These are phyloP conservation scores for Podarcis cretensis DNA, from an alignment of 2,113 vertebrate species.

Conservation along the genomic window DNA sequence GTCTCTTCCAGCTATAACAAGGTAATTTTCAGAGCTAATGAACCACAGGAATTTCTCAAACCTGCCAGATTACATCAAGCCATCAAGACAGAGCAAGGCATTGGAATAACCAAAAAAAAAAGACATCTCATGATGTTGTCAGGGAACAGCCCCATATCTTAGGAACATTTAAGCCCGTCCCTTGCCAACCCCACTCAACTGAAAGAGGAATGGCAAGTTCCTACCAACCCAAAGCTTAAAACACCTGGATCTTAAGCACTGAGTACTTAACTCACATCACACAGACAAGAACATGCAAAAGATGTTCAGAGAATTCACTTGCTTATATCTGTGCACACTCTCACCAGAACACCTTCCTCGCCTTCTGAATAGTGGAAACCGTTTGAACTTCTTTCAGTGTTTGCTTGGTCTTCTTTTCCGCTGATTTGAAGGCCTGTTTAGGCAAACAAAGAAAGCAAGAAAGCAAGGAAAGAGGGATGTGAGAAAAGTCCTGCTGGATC, in stretches of 20 bases:
- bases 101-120: background rate
- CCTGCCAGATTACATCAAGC: slow-evolving; percentile 77
- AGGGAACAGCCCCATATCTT: background rate
- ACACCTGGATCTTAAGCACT: background rate
- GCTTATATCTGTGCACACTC: slow-evolving; percentile 26
- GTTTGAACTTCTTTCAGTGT: slow-evolving; percentile 97
- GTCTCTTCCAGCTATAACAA: slow-evolving; percentile 94
- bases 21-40: slow-evolving; percentile 97
- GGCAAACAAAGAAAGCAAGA: slow-evolving; percentile 7
- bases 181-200: background rate
- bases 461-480: background rate
- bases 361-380: slow-evolving; percentile 96
- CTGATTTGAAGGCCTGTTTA: slow-evolving; percentile 93
- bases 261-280: background rate
- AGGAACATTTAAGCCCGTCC: background rate
- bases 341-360: slow-evolving; percentile 98
- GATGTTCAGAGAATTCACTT: no score
- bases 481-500: background rate
- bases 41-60: slow-evolving; percentile 99
- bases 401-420: slow-evolving; percentile 98
- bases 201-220: no score
- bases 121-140: rapidly evolving
- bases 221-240: no score
- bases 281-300: background rate
- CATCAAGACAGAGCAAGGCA: background rate